Percentiles rank a stretch among this genome's conserved stretches.
Conservation (phyloP, 2,797 vertebrate genomes). For the Melanotaenia trifasciata region DNA sequence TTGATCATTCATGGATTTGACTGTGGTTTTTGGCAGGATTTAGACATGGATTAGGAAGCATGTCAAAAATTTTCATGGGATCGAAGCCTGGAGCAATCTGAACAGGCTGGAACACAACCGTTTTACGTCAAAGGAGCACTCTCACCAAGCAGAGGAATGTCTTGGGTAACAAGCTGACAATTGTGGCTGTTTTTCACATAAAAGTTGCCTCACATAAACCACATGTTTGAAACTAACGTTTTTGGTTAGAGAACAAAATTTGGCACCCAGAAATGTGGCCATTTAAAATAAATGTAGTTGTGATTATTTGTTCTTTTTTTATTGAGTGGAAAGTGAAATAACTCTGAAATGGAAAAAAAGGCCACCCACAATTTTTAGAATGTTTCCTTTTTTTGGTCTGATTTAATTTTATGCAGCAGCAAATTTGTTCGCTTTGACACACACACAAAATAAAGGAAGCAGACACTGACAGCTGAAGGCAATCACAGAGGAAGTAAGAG, state of each 20-base stretch:
- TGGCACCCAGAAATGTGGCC: background rate
- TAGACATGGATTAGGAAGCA: too few species aligned
- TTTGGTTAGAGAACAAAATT: background rate
- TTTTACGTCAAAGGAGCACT: background rate
- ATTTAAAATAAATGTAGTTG: background rate
- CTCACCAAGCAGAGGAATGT: constrained; percentile 25
- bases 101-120: constrained; percentile 49
- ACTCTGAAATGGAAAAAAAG: background rate
- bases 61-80: constrained; percentile 11
- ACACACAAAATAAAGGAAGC: background rate
- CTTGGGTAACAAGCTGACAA: constrained; percentile 7
- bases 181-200: background rate
- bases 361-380: background rate
- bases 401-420: background rate
- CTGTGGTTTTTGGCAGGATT: too few species aligned
- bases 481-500: constrained; percentile 36
- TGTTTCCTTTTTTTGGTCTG: background rate
- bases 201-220: constrained; percentile 6
- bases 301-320: background rate
- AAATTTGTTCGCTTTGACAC: background rate
- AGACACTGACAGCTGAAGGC: background rate
- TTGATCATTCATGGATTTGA: background rate
- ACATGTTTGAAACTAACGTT: background rate
- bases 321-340: constrained; percentile 1
- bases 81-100: background rate